phyloP scores from a whole-genome alignment of 2,888 invertebrate genomes.

The Anorthoa munda region DNA sequence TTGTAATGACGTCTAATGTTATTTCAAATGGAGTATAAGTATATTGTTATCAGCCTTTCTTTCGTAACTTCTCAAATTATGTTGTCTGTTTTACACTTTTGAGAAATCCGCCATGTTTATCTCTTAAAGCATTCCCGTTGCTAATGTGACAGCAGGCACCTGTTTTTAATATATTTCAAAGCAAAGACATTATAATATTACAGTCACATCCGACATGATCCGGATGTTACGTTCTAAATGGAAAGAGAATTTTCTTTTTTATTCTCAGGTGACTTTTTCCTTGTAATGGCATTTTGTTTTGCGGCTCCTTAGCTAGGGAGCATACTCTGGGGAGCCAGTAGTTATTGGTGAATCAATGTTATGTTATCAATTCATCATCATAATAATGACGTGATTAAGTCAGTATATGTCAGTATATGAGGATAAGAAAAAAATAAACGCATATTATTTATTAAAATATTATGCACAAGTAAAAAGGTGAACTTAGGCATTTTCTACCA shows the following conservation, averaged over 20 bases:
- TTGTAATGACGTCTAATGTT: too few species aligned
- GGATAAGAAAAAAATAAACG: too few species aligned
- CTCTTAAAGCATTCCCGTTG: slow-evolving; percentile 4
- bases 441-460: too few species aligned
- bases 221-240: slow-evolving; percentile 60
- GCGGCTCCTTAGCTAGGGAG: too few species aligned
- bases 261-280: not conserved
- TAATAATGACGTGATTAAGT: too few species aligned
- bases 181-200: slow-evolving; percentile 69
- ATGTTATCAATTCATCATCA: too few species aligned
- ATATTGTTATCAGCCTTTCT: not conserved
- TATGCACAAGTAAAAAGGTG: too few species aligned
- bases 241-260: slow-evolving; percentile 13
- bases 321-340: too few species aligned
- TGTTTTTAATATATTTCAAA: slow-evolving; percentile 74
- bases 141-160: slow-evolving; percentile 46
- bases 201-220: slow-evolving; percentile 66
- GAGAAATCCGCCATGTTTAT: slow-evolving; percentile 23
- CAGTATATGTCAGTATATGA: too few species aligned
- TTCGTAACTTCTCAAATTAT: not conserved
- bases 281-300: not conserved
- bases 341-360: not conserved
- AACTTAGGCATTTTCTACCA: too few species aligned
- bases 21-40: too few species aligned
- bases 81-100: not conserved